Evolutionary conservation across 2,888 invertebrate genomes (phyloP).

Genomic region (Clusia tigrina): DNA sequence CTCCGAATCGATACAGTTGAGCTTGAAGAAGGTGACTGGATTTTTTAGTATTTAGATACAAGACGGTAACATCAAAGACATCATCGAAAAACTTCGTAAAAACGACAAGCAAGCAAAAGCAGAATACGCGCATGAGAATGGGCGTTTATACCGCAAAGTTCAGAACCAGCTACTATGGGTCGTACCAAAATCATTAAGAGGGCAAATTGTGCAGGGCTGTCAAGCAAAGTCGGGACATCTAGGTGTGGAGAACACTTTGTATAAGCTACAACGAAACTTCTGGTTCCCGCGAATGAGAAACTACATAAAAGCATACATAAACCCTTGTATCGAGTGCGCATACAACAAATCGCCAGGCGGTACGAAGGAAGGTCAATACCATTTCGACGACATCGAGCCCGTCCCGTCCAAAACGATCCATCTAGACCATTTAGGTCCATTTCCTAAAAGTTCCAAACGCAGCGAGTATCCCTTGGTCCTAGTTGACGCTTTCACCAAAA

Average conservation of each 20-base stretch:
- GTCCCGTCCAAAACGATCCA: slow-evolving; percentile 18
- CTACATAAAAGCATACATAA: slow-evolving; percentile 57
- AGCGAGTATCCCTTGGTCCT: slow-evolving; percentile 23
- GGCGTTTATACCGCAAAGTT: too few species aligned
- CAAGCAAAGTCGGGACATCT: slow-evolving; percentile 35
- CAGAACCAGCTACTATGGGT: too few species aligned
- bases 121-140: too few species aligned
- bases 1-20: slow-evolving; percentile 18
- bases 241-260: slow-evolving; percentile 38
- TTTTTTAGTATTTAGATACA: too few species aligned
- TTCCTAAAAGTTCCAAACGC: slow-evolving; percentile 17
- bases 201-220: slow-evolving; percentile 11
- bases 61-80: neutral
- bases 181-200: slow-evolving; percentile 16
- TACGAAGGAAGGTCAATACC: slow-evolving; percentile 13
- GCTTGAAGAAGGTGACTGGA: too few species aligned
- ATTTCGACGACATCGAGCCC: slow-evolving; percentile 17
- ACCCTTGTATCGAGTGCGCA: slow-evolving; percentile 43
- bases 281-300: slow-evolving; percentile 59
- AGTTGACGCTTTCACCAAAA: slow-evolving; percentile 30
- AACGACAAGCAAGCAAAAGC: too few species aligned
- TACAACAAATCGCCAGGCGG: slow-evolving; percentile 52
- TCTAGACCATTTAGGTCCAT: slow-evolving; percentile 30
- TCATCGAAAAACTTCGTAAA: slow-evolving; percentile 1
- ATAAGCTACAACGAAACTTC: slow-evolving; percentile 39